Evolutionary conservation across 1,140 invertebrate species (phyloP).

Genomic region (Octopus sinensis): DNA sequence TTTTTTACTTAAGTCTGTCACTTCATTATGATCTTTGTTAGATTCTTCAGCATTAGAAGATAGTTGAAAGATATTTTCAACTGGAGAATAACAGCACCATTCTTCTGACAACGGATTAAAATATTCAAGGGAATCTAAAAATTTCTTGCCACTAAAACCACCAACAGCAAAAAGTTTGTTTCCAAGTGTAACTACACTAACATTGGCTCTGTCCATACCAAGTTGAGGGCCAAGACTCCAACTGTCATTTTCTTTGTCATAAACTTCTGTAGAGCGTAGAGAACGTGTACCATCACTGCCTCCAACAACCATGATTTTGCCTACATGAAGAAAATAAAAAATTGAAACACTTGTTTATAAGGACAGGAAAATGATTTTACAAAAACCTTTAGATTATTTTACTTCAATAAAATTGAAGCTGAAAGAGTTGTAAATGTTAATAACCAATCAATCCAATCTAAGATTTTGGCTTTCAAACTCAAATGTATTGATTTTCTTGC

Average conservation of each 20-base stretch:
- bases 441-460: too few relatives aligned
- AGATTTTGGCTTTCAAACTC: too few relatives aligned
- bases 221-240: conserved; percentile 82
- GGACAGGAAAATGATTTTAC: too few relatives aligned
- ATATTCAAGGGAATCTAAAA: conserved; percentile 78
- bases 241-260: conserved; percentile 72
- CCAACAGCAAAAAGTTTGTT: conserved; percentile 73
- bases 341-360: too few relatives aligned
- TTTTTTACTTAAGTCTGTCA: too few relatives aligned
- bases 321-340: conserved; percentile 44
- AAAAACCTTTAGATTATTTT: too few relatives aligned
- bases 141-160: conserved; percentile 81
- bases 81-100: conserved; percentile 43
- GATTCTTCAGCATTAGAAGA: too few relatives aligned
- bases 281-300: conserved; percentile 63
- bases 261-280: conserved; percentile 83
- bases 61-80: conserved; percentile 9
- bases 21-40: too few relatives aligned
- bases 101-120: conserved; percentile 34
- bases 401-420: too few relatives aligned
- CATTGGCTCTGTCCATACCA: conserved; percentile 83
- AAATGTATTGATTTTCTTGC: too few relatives aligned
- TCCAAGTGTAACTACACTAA: conserved; percentile 72
- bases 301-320: conserved; percentile 60
- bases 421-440: too few relatives aligned